These are phyloP conservation scores for Malacoraja senta DNA, from an alignment of 2,797 vertebrate species.

Conservation along the genomic window DNA sequence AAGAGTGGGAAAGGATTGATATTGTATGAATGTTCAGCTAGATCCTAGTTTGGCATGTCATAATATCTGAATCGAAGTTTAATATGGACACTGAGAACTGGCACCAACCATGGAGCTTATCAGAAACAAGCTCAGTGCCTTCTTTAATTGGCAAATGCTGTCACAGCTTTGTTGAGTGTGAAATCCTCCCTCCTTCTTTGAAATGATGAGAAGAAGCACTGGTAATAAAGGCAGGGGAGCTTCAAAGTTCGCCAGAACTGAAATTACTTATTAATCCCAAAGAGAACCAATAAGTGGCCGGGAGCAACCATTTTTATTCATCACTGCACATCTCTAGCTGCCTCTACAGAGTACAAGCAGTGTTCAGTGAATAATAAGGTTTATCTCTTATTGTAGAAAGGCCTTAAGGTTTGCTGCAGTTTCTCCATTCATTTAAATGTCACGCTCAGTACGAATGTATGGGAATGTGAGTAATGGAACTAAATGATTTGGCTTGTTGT, in stretches of 20 bases:
- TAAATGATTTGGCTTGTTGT: no score
- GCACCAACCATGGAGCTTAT: not conserved
- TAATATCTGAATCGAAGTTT: not conserved
- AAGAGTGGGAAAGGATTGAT: not conserved
- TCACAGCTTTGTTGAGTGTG: not conserved
- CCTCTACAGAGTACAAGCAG: not conserved
- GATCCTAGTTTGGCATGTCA: slow-evolving; percentile 1
- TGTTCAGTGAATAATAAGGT: slow-evolving; percentile 10
- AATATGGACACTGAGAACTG: not conserved
- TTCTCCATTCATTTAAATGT: not conserved
- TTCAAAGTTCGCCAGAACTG: not conserved
- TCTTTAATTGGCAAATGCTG: slow-evolving; percentile 15
- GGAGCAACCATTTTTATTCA: not conserved
- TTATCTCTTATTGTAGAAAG: not conserved
- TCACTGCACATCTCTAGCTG: not conserved
- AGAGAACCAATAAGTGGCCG: not conserved
- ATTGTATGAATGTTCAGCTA: not conserved
- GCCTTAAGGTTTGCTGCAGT: not conserved
- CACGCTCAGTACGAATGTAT: not conserved
- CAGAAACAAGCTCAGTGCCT: not conserved
- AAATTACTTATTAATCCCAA: slow-evolving; percentile 28
- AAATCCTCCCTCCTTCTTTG: not conserved
- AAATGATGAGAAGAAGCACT: not conserved
- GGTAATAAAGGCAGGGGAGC: not conserved
- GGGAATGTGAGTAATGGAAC: not conserved